A percentile compares a stretch with the other conserved stretches of the same genome.
These are phyloP conservation scores for Noturus placidus DNA, from an alignment of 2,113 vertebrate genomes.

Conservation along the genomic window DNA sequence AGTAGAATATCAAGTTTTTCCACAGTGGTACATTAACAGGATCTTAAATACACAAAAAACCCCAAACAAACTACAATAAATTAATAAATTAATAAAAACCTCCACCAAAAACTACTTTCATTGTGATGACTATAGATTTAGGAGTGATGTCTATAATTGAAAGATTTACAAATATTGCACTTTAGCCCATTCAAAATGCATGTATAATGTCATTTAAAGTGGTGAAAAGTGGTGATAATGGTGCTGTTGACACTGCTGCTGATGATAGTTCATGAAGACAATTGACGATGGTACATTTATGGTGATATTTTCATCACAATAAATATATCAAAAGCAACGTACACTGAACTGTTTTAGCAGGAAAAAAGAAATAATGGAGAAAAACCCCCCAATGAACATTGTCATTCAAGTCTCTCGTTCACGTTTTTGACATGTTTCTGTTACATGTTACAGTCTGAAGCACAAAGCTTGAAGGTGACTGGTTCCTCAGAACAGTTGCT, in stretches of 20 bases:
- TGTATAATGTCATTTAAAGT: not conserved
- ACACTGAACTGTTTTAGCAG: not conserved
- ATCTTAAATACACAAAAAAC: not conserved
- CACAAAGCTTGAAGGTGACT: not conserved
- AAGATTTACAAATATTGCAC: conserved; percentile 1
- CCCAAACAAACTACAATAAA: too few relatives aligned
- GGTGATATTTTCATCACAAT: not conserved
- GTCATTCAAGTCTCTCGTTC: not conserved
- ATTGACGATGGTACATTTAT: not conserved
- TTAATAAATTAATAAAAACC: too few relatives aligned
- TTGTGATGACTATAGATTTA: not conserved
- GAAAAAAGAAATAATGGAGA: not conserved
- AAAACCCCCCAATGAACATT: not conserved
- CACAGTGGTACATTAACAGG: not conserved
- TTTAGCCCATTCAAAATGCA: not conserved
- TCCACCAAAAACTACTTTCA: not conserved
- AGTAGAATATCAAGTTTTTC: not conserved
- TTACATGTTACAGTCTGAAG: not conserved
- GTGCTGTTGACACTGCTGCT: not conserved
- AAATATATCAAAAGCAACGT: not conserved
- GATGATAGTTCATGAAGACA: not conserved
- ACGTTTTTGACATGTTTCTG: not conserved
- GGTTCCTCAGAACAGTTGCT: not conserved
- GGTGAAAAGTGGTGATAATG: not conserved
- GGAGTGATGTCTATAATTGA: not conserved